Evolutionary conservation across 2,113 vertebrate genomes (phyloP).

Genomic region (Carollia perspicillata): DNA sequence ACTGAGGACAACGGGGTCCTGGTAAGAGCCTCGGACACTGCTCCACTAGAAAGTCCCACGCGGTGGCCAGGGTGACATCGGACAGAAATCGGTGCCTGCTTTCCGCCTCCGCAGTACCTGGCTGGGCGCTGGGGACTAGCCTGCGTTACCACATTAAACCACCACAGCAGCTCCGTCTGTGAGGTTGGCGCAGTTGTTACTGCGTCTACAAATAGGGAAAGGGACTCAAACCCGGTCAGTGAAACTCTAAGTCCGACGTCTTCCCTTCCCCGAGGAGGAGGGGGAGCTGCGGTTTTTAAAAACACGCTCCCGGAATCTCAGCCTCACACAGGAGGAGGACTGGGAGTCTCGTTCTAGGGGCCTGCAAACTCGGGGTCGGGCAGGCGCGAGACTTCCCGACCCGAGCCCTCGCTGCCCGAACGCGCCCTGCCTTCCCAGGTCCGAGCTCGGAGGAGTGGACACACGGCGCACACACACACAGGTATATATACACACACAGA

Average conservation of each 20-base stretch:
- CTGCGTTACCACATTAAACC: neutral
- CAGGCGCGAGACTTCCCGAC: neutral
- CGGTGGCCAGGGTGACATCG: neutral
- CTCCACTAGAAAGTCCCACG: neutral
- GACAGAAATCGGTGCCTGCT: neutral
- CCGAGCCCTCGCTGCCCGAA: no score
- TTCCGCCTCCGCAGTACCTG: neutral
- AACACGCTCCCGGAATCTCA: neutral
- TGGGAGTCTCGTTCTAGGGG: neutral
- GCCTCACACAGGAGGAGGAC: neutral
- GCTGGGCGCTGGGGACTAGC: neutral
- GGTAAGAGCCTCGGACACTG: neutral
- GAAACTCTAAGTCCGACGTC: neutral
- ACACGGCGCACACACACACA: neutral
- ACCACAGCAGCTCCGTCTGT: no score
- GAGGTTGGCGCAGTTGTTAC: neutral
- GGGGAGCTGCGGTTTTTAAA: neutral
- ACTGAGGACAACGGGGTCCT: no score
- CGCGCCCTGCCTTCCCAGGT: neutral
- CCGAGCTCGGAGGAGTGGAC: neutral
- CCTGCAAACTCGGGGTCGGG: neutral
- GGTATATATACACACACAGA: no score
- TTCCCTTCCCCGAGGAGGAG: neutral
- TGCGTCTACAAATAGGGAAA: neutral
- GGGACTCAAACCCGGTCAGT: neutral